phyloP scores from a whole-genome alignment of 2,797 vertebrate species.

The Poecilia wingei region DNA sequence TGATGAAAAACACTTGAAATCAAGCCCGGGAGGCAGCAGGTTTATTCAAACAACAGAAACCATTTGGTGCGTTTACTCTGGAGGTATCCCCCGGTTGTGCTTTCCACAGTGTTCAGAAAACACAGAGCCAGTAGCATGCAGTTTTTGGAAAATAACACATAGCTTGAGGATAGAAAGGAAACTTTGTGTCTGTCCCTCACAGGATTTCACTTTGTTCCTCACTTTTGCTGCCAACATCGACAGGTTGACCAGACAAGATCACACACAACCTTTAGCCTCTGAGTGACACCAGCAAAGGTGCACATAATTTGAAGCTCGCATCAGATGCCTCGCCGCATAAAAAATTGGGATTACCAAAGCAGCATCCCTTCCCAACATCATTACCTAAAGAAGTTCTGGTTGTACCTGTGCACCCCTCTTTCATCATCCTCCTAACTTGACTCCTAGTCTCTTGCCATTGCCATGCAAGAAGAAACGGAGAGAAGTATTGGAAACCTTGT shows the following conservation, averaged over 20 bases:
- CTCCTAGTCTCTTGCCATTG: constrained; percentile 63
- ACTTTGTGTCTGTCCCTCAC: constrained; percentile 50
- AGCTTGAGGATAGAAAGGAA: constrained; percentile 52
- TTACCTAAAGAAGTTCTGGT: constrained; percentile 55
- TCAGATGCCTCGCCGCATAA: constrained; percentile 28
- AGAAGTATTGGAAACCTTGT: constrained; percentile 70
- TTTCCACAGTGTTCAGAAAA: constrained; percentile 48
- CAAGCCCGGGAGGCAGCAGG: constrained; percentile 34
- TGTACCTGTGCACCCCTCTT: constrained; percentile 24
- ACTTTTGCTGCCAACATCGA: constrained; percentile 19
- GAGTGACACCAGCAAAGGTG: constrained; percentile 36
- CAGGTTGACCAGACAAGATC: constrained; percentile 28
- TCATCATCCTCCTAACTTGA: constrained; percentile 38
- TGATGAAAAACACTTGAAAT: constrained; percentile 59
- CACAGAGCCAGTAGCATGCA: constrained; percentile 34
- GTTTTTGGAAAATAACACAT: constrained; percentile 46
- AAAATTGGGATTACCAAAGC: constrained; percentile 56
- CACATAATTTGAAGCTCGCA: constrained; percentile 31
- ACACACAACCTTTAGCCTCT: constrained; percentile 30
- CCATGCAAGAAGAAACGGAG: constrained; percentile 57
- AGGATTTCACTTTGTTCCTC: constrained; percentile 11
- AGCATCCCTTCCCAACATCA: constrained; percentile 27
- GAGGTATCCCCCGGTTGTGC: constrained; percentile 42
- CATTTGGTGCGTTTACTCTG: constrained; percentile 43
- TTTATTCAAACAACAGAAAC: constrained; percentile 28